These are phyloP conservation scores for Nineta flava DNA, from an alignment of 2,888 invertebrate species.

Conservation along the genomic window DNA sequence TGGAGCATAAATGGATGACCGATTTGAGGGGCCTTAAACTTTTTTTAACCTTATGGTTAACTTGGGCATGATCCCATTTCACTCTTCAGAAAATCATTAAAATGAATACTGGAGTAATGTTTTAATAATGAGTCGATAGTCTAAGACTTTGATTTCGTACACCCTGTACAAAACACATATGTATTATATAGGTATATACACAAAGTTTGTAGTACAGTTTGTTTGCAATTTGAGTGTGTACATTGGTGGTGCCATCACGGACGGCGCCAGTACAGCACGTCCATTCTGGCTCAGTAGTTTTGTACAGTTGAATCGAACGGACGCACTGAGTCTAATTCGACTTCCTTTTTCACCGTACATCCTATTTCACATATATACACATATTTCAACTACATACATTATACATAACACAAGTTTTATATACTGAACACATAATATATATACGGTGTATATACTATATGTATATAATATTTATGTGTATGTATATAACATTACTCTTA, in stretches of 20 bases:
- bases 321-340: slow-evolving; percentile 9
- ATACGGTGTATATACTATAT: background rate
- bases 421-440: background rate
- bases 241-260: background rate
- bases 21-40: too few relatives aligned
- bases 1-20: too few relatives aligned
- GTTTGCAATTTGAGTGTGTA: background rate
- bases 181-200: too few relatives aligned
- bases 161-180: too few relatives aligned
- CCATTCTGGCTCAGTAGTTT: slow-evolving; percentile 11
- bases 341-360: slow-evolving; percentile 8
- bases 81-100: too few relatives aligned
- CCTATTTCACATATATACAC: background rate
- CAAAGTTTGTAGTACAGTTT: background rate
- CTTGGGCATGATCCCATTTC: too few relatives aligned
- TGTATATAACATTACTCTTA: too few relatives aligned
- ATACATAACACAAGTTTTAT: background rate
- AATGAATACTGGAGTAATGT: too few relatives aligned
- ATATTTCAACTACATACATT: background rate
- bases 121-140: too few relatives aligned
- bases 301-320: slow-evolving; percentile 5
- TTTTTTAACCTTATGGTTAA: too few relatives aligned
- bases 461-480: too few relatives aligned
- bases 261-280: slow-evolving; percentile 9
- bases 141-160: too few relatives aligned